Conservation (phyloP, 2,113 vertebrate species). For the Hydrochoerus hydrochaeris region DNA sequence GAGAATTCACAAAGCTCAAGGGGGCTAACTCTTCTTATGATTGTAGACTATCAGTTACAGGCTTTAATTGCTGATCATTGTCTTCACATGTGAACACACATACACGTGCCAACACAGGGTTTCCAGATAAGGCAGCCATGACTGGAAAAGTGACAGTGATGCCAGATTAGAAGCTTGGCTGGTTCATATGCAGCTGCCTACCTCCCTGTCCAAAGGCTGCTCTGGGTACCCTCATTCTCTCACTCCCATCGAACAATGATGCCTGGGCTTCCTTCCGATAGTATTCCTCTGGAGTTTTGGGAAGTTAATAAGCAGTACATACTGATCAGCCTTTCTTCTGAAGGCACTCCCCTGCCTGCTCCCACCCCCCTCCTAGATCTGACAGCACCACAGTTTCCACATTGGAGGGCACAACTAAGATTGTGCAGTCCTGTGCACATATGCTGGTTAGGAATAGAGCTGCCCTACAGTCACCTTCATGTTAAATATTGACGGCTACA, state of each 20-base stretch:
- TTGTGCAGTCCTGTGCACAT: background rate
- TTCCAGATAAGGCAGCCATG: background rate
- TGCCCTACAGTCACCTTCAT: constrained; percentile 79
- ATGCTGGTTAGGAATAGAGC: background rate
- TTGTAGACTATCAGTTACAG: constrained; percentile 2
- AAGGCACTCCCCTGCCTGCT: background rate
- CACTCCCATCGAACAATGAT: constrained; percentile 28
- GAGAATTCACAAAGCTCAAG: constrained; percentile 49
- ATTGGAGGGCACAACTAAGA: background rate
- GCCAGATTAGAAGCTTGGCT: constrained; percentile 7
- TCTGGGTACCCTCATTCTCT: background rate
- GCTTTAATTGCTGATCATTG: constrained; percentile 17
- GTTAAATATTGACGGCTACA: constrained; percentile 76
- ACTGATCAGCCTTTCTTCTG: background rate
- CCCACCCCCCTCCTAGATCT: constrained; percentile 20
- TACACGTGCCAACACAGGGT: background rate
- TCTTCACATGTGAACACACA: background rate
- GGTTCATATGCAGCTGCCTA: background rate
- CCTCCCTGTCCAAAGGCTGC: constrained; percentile 62
- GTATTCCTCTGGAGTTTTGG: constrained; percentile 11
- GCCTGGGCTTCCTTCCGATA: background rate
- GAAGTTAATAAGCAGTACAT: background rate
- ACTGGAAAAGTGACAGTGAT: background rate
- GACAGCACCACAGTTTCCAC: background rate
- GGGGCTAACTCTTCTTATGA: background rate